phyloP scores from a whole-genome alignment of 2,797 vertebrate genomes.

The Sebastiscus albofasciatus region DNA sequence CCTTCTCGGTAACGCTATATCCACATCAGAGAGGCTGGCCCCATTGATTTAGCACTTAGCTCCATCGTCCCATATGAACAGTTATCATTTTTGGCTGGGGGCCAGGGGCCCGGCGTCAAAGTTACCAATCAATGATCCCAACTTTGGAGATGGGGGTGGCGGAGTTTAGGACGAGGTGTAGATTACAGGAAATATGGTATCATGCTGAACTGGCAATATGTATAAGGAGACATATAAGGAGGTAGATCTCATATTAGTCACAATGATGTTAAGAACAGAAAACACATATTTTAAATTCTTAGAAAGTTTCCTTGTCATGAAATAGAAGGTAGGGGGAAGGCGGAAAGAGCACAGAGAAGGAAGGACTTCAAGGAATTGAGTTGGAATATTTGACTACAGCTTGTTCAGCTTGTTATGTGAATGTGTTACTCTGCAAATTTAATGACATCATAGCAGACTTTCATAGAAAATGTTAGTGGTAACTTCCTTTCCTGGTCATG shows the following conservation, averaged over 20 bases:
- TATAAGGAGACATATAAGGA: background rate
- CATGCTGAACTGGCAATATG: background rate
- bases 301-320: background rate
- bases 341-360: background rate
- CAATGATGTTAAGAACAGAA: background rate
- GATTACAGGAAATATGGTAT: constrained; percentile 61
- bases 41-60: constrained; percentile 89
- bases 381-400: too few species aligned
- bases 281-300: background rate
- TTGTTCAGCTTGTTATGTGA: too few species aligned
- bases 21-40: constrained; percentile 77
- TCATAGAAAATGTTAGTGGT: background rate
- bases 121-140: constrained; percentile 79
- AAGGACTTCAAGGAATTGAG: background rate
- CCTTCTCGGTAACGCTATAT: constrained; percentile 82
- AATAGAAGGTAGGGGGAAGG: background rate
- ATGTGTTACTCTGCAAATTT: too few species aligned
- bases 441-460: background rate
- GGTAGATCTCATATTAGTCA: background rate
- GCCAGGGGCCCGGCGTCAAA: constrained; percentile 80
- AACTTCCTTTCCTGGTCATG: background rate
- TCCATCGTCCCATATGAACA: constrained; percentile 83
- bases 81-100: constrained; percentile 80
- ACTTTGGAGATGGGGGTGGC: constrained; percentile 69
- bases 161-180: constrained; percentile 42